A percentile compares a stretch with the other conserved stretches of the same genome.
These are phyloP conservation scores for Drosophila atroscutellata DNA, from an alignment of 2,888 invertebrate species.

Conservation along the genomic window DNA sequence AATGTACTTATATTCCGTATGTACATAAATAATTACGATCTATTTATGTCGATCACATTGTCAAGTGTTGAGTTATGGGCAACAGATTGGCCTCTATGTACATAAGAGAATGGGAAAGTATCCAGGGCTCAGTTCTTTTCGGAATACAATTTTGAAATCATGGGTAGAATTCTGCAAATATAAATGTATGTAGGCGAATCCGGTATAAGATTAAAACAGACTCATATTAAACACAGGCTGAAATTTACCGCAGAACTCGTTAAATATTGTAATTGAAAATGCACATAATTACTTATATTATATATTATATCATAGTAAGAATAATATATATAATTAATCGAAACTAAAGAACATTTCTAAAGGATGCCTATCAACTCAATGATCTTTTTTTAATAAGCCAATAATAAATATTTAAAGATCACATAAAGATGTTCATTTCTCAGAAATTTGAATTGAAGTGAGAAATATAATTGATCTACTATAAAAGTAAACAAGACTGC, in stretches of 20 bases:
- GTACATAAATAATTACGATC: slow-evolving; percentile 11
- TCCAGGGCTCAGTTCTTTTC: not conserved
- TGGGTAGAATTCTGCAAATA: not conserved
- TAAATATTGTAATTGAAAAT: not conserved
- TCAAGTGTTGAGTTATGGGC: slow-evolving; percentile 24
- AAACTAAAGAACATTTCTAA: not conserved
- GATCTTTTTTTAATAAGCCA: not conserved
- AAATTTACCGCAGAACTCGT: not conserved
- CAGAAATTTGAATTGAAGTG: slow-evolving; percentile 30
- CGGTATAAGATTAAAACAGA: not conserved
- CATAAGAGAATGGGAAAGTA: not conserved
- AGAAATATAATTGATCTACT: slow-evolving; percentile 23
- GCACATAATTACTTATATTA: not conserved
- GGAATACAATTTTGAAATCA: not conserved
- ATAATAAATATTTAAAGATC: not conserved
- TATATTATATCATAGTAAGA: not conserved
- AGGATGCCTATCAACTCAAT: not conserved
- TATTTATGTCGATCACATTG: slow-evolving; percentile 42
- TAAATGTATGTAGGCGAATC: not conserved
- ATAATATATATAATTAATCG: not conserved
- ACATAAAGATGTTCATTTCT: slow-evolving; percentile 36
- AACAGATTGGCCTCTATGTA: not conserved
- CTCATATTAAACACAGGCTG: not conserved
- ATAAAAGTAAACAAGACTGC: slow-evolving; percentile 32
- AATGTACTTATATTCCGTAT: slow-evolving; percentile 23